Evolutionary conservation across 2,113 vertebrate species (phyloP), one percentile per base, ranked within the genome.

Genomic region (Orycteropus afer): DNA sequence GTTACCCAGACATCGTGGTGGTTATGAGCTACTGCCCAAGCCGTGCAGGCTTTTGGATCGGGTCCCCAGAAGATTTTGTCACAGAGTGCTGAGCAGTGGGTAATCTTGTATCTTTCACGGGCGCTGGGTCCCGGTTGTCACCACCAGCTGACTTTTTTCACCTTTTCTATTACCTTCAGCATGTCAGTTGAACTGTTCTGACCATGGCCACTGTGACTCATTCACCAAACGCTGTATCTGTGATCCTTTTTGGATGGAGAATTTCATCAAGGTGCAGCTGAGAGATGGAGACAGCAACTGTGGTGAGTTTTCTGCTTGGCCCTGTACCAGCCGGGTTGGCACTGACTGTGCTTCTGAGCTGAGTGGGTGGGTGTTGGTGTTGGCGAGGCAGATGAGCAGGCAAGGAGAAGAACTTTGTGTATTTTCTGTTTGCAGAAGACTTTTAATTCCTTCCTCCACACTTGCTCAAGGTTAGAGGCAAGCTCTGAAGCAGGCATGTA

Each of bases 231-330:
- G 99, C 71, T 99, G 99, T 1, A 86, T 99, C 97, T 99, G 99
- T 11, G 99, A 99, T 82, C 99, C 99, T 0, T 99, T 99, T 97
- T 99, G 99, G 99, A 99, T 99, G 99, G 99, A 99, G 98, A 99
- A 99, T 97, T 99, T 99, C 97, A 97, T 99, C 98, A 98, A 98
- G 97, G 98, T 98, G 91, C 99, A 99, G 97, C 98, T 99, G 61
- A 99, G 99, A 3, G 99, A 99, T 0, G 98, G 98, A 12, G 99
- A 99, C 89, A 99, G 99, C 98, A 99, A 99, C 97, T 99, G 99
- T 73, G 99, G 99, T 99, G 97, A 53, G 99, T 96, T 29, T 84
- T 17, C 78, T 0, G 34, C 55, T 17, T 18, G 85, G 61, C 23
- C 17, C 0, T 6, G 20, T 42, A 71, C 92, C 85, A 47, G 87